A percentile compares a stretch with the other conserved stretches of the same genome.
Conservation (phyloP, 2,888 invertebrate genomes). For the Zele albiditarsus region DNA sequence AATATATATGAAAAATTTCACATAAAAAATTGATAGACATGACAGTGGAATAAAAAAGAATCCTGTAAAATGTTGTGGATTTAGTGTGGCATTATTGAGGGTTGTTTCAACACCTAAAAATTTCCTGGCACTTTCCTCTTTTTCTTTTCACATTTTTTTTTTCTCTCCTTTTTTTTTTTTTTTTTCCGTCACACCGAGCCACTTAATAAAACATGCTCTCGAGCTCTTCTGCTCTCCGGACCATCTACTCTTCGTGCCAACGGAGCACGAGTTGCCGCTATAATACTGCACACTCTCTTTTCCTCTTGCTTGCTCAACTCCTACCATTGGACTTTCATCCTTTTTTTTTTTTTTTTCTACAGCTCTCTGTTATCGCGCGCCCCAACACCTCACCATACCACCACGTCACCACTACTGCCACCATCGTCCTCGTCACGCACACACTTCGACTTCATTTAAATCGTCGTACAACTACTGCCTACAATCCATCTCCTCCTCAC, state of each 20-base stretch:
- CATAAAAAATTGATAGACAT: constrained; percentile 5
- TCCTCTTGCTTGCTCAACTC: constrained; percentile 17
- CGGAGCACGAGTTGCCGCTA: constrained; percentile 41
- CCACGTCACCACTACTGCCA: not conserved
- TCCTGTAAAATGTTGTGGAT: constrained; percentile 30
- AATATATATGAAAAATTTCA: not conserved
- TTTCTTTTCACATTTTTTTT: not conserved
- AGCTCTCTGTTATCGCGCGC: constrained; percentile 9
- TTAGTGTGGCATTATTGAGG: constrained; percentile 61
- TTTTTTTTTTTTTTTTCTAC: not conserved
- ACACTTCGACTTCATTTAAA: constrained; percentile 40
- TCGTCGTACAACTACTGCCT: constrained; percentile 36
- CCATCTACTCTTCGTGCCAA: constrained; percentile 45
- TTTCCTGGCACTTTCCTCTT: constrained; percentile 61
- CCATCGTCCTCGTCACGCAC: constrained; percentile 31
- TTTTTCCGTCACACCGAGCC: constrained; percentile 60
- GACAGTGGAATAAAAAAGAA: constrained; percentile 8
- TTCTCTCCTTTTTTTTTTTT: not conserved
- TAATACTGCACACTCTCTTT: constrained; percentile 2
- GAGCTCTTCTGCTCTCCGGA: constrained; percentile 50
- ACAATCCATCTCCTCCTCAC: constrained; percentile 44
- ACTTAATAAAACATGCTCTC: constrained; percentile 70
- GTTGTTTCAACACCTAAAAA: constrained; percentile 69
- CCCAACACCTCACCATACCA: constrained; percentile 9
- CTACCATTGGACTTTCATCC: constrained; percentile 14